phyloP scores from a whole-genome alignment of 2,888 invertebrate genomes.

The Cephus rjabovi region DNA sequence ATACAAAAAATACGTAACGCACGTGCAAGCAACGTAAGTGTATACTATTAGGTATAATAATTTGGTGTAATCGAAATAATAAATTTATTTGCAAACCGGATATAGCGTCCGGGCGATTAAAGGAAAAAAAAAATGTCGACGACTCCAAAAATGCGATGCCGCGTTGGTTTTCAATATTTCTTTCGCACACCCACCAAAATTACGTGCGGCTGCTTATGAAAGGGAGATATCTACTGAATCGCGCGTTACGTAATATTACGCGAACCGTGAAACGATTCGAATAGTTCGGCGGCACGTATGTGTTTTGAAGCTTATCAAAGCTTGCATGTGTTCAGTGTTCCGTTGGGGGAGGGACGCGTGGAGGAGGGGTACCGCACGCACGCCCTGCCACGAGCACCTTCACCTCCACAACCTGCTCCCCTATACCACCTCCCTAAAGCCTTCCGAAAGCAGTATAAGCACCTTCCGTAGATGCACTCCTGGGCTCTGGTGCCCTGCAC shows the following conservation, averaged over 20 bases:
- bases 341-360: background rate
- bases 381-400: slow-evolving; percentile 25
- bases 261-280: slow-evolving; percentile 54
- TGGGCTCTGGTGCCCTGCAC: background rate
- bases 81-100: background rate
- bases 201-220: slow-evolving; percentile 43
- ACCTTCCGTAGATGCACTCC: slow-evolving; percentile 13
- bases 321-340: slow-evolving; percentile 62
- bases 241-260: slow-evolving; percentile 56
- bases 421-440: background rate
- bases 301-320: slow-evolving; percentile 62
- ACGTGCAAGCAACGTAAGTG: background rate
- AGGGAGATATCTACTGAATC: slow-evolving; percentile 47
- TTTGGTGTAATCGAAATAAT: background rate
- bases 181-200: slow-evolving; percentile 22
- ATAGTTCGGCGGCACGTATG: slow-evolving; percentile 49
- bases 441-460: slow-evolving; percentile 4
- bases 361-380: slow-evolving; percentile 57
- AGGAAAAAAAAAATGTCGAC: background rate
- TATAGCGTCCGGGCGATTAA: background rate
- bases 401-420: slow-evolving; percentile 5
- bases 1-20: background rate
- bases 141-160: background rate
- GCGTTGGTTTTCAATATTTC: slow-evolving; percentile 8
- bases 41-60: background rate